These are phyloP conservation scores for Cladorhizidae sp. DNA, from an alignment of 37 sponge, comb jelly and placozoan genomes.

Conservation along the genomic window DNA sequence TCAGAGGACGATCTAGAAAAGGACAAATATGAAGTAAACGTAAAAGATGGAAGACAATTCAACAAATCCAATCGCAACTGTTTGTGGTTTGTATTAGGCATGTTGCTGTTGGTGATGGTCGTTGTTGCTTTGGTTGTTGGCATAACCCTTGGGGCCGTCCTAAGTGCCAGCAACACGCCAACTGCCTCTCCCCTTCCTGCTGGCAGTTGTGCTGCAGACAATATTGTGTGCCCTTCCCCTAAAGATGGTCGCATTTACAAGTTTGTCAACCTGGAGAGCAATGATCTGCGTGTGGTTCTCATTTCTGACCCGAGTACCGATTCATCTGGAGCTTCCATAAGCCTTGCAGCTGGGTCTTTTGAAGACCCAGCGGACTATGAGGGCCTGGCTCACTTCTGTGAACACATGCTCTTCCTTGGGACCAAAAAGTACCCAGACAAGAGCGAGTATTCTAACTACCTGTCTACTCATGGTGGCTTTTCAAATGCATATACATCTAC, in stretches of 20 bases:
- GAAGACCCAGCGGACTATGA: slow-evolving; percentile 55
- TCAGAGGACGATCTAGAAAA: slow-evolving; percentile 40
- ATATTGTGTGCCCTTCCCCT: slow-evolving; percentile 4
- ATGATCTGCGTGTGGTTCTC: slow-evolving; percentile 74
- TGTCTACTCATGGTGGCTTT: slow-evolving; percentile 79
- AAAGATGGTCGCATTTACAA: slow-evolving; percentile 49
- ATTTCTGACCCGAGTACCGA: slow-evolving; percentile 77
- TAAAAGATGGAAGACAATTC: too few relatives aligned
- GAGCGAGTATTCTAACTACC: slow-evolving; percentile 65
- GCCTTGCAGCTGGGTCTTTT: slow-evolving; percentile 84
- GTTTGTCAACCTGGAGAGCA: slow-evolving; percentile 46
- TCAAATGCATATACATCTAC: slow-evolving; percentile 92
- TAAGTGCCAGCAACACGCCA: slow-evolving; percentile 9
- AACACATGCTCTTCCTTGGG: slow-evolving; percentile 98
- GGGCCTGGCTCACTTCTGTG: slow-evolving; percentile 97
- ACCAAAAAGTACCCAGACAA: slow-evolving; percentile 83
- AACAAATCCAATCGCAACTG: neutral
- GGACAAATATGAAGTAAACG: slow-evolving; percentile 6
- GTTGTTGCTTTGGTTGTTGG: slow-evolving; percentile 6
- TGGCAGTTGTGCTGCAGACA: neutral
- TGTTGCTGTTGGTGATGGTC: slow-evolving; percentile 5
- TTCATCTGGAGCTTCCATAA: slow-evolving; percentile 78
- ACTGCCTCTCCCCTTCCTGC: slow-evolving; percentile 2
- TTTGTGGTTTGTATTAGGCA: neutral
- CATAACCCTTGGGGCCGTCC: neutral